Percentiles rank a stretch among this genome's conserved stretches.
Evolutionary conservation across 1,140 invertebrate genomes (phyloP).

Genomic region (Drosophila bifasciata): DNA sequence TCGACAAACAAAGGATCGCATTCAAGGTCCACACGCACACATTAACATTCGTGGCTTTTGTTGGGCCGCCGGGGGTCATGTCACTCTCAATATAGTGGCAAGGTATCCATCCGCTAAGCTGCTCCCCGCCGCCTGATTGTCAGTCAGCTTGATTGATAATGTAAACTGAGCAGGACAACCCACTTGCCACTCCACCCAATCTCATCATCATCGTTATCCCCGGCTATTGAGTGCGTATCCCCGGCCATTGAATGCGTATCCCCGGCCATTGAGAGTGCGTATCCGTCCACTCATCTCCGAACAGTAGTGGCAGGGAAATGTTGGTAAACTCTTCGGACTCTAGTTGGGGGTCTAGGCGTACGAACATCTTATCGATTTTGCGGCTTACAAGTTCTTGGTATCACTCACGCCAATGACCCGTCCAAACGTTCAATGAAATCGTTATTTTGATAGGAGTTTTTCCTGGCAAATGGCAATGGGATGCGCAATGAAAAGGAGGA

Average conservation of each 20-base stretch:
- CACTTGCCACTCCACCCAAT: conserved; percentile 11
- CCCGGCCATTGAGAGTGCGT: conserved; percentile 56
- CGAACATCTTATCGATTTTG: conserved; percentile 66
- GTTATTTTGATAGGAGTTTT: conserved; percentile 11
- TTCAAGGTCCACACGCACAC: conserved; percentile 49
- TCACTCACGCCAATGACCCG: conserved; percentile 51
- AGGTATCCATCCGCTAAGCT: conserved; percentile 58
- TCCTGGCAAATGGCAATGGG: conserved; percentile 1
- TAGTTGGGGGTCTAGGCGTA: conserved; percentile 8
- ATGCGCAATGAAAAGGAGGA: neutral
- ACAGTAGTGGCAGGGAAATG: conserved; percentile 41
- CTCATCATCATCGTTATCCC: conserved; percentile 58
- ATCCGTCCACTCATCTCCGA: conserved; percentile 29
- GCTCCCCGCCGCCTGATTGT: conserved; percentile 53
- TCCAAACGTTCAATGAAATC: conserved; percentile 42
- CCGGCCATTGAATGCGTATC: conserved; percentile 60
- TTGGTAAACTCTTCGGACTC: conserved; percentile 49
- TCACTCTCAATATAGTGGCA: conserved; percentile 52
- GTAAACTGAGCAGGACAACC: conserved; percentile 64
- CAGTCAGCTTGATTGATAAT: conserved; percentile 79
- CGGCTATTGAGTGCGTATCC: conserved; percentile 56
- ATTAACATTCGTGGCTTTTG: conserved; percentile 14
- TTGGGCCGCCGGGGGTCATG: conserved; percentile 47
- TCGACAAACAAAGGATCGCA: conserved; percentile 67
- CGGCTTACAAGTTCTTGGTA: conserved; percentile 53